Evolutionary conservation across 64 coral and sea anemone species (phyloP).

Genomic region (Actinia equina): DNA sequence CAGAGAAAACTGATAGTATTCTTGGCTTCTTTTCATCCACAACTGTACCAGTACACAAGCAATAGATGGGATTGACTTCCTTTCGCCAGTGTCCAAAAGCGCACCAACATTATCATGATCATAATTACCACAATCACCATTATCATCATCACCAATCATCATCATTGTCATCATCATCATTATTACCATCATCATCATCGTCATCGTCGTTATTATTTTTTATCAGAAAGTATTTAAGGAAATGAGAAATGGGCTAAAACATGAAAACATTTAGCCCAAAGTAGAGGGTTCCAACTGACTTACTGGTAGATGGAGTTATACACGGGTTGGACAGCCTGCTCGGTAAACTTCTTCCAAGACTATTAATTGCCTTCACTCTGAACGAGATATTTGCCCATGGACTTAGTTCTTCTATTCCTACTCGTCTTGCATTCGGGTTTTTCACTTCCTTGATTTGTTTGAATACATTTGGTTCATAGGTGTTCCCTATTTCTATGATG

Average conservation of each 20-base stretch:
- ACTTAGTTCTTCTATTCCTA: constrained; percentile 1
- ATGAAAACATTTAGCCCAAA: neutral
- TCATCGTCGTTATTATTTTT: too few relatives aligned
- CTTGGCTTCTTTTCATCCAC: too few relatives aligned
- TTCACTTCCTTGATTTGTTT: neutral
- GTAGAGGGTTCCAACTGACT: neutral
- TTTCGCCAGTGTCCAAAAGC: too few relatives aligned
- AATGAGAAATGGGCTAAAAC: neutral
- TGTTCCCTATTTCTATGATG: constrained; percentile 21
- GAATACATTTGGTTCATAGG: neutral
- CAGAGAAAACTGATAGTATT: too few relatives aligned
- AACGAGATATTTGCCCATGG: constrained; percentile 15
- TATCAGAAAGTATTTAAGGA: too few relatives aligned
- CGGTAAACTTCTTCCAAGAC: constrained; percentile 17
- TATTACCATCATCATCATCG: too few relatives aligned
- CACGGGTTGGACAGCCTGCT: neutral
- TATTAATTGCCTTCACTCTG: constrained; percentile 27
- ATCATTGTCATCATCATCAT: too few relatives aligned
- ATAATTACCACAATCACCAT: too few relatives aligned
- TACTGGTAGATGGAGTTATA: constrained; percentile 4
- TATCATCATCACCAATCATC: too few relatives aligned
- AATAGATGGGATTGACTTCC: too few relatives aligned
- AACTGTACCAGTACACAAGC: too few relatives aligned
- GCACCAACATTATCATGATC: too few relatives aligned
- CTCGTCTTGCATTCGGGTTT: neutral